Percentiles rank a stretch among this genome's conserved stretches.
These are phyloP conservation scores for Thysanoteuthis rhombus DNA, from an alignment of 2,888 invertebrate species.

Conservation along the genomic window DNA sequence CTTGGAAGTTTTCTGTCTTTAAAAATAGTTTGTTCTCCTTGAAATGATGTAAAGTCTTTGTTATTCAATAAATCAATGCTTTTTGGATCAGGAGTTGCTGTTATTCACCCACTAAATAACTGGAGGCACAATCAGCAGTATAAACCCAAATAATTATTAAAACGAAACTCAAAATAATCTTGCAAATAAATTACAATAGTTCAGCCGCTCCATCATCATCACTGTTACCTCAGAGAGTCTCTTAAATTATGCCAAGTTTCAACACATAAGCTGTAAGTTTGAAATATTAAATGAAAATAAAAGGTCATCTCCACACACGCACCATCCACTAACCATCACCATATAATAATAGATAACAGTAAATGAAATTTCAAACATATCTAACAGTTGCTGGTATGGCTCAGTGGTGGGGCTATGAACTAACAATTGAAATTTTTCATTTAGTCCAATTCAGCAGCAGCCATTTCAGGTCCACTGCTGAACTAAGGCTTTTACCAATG, in stretches of 20 bases:
- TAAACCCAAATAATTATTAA: neutral
- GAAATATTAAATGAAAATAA: neutral
- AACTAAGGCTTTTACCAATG: too few species aligned
- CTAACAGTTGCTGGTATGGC: neutral
- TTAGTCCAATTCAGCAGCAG: too few species aligned
- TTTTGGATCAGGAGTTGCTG: neutral
- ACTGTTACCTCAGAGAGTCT: neutral
- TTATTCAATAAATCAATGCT: neutral
- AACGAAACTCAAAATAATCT: neutral
- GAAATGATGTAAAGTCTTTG: conserved; percentile 12
- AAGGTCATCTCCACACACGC: neutral
- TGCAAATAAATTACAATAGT: neutral
- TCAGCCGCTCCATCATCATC: neutral
- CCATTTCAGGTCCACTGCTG: too few species aligned
- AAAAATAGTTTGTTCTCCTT: neutral
- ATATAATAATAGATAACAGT: neutral
- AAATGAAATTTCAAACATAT: neutral
- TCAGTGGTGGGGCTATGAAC: neutral
- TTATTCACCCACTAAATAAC: conserved; percentile 12
- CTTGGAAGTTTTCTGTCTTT: neutral
- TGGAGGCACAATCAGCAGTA: neutral
- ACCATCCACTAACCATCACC: neutral
- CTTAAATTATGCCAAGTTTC: neutral
- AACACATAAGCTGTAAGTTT: neutral
- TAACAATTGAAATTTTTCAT: too few species aligned